Evolutionary conservation across 1,140 invertebrate species (phyloP).

Genomic region (Pteromalus puparum): DNA sequence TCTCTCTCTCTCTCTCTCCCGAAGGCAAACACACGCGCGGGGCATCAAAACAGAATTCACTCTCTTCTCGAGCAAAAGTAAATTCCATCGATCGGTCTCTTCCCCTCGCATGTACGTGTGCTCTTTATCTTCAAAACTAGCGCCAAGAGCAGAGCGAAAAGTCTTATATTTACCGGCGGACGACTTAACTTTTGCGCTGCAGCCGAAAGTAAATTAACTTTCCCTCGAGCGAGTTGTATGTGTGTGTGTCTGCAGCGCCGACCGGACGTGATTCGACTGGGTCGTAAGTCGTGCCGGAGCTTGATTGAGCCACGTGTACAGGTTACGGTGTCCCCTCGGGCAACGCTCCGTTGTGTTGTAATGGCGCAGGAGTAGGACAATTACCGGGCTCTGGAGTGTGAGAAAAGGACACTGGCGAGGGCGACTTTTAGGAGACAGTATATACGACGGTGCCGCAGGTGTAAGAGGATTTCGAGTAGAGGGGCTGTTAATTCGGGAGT

Average conservation of each 20-base stretch:
- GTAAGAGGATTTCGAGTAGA: no score
- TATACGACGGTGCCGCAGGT: no score
- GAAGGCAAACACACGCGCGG: neutral
- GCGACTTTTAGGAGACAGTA: no score
- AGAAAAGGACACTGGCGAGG: no score
- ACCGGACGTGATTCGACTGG: slow-evolving; percentile 37
- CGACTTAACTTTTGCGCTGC: slow-evolving; percentile 29
- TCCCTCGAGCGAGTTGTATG: no score
- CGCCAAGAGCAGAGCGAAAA: neutral
- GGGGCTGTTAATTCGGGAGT: no score
- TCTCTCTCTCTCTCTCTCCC: no score
- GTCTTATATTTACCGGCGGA: slow-evolving; percentile 12
- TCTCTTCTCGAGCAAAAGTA: neutral
- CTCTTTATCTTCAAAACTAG: neutral
- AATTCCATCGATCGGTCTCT: neutral
- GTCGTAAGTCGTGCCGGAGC: neutral
- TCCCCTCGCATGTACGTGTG: neutral
- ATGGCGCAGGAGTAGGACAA: no score
- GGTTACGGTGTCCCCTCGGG: neutral
- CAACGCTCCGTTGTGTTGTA: no score
- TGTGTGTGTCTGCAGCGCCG: no score
- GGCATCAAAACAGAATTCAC: slow-evolving; percentile 1
- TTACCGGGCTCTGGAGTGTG: no score
- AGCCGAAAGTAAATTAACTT: slow-evolving; percentile 24
- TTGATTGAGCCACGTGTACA: slow-evolving; percentile 30